A percentile compares a stretch with the other conserved stretches of the same genome.
phyloP scores from a whole-genome alignment of 2,797 vertebrate genomes.

The Smutsia temminckii region DNA sequence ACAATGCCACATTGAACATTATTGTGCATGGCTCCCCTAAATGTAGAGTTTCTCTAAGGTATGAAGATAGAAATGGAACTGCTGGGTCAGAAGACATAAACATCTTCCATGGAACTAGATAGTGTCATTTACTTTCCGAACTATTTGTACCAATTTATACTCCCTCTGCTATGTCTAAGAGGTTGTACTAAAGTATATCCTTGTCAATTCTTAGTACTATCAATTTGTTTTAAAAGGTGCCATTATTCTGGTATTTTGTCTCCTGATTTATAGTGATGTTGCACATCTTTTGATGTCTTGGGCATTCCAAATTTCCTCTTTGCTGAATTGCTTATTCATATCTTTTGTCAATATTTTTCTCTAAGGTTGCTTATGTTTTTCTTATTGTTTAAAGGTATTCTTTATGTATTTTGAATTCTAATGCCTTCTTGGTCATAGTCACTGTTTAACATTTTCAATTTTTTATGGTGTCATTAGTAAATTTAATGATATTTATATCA shows the following conservation, averaged over 20 bases:
- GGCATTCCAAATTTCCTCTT: background rate
- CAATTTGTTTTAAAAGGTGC: background rate
- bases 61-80: background rate
- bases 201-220: background rate
- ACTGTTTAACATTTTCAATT: background rate
- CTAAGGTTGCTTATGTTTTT: background rate
- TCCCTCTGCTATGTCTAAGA: background rate
- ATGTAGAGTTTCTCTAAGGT: background rate
- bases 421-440: background rate
- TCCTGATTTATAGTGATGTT: background rate
- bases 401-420: background rate
- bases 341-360: background rate
- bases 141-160: background rate
- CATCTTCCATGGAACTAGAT: background rate
- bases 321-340: background rate
- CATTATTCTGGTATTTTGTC: background rate
- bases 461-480: background rate
- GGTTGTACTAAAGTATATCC: background rate
- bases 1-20: background rate
- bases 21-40: accelerated
- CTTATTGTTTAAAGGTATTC: background rate
- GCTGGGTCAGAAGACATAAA: background rate
- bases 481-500: background rate
- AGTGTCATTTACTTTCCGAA: background rate
- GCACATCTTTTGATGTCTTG: background rate